These are phyloP conservation scores for Unio pictorum DNA, from an alignment of 2,888 invertebrate species.

Conservation along the genomic window DNA sequence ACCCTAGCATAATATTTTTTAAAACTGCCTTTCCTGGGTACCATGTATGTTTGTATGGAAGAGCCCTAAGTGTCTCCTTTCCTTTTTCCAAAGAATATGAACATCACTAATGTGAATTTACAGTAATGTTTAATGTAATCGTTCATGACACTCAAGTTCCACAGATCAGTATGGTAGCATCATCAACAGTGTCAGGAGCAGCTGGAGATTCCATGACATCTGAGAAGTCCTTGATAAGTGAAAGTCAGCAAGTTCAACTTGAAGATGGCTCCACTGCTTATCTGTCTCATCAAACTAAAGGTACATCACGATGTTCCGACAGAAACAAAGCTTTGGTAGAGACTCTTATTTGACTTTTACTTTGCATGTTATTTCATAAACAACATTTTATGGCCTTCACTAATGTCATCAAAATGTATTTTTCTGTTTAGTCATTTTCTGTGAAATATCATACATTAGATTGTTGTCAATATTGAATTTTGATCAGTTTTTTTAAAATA, in stretches of 20 bases:
- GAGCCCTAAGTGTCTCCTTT: too few relatives aligned
- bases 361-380: neutral
- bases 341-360: neutral
- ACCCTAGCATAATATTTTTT: too few relatives aligned
- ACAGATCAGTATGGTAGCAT: conserved; percentile 17
- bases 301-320: conserved; percentile 8
- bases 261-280: conserved; percentile 68
- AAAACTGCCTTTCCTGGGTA: too few relatives aligned
- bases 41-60: too few relatives aligned
- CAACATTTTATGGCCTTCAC: neutral
- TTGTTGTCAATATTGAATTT: too few relatives aligned
- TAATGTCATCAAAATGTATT: neutral
- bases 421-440: neutral
- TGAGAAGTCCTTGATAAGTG: conserved; percentile 11
- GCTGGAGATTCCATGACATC: conserved; percentile 4
- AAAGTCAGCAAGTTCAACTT: conserved; percentile 61
- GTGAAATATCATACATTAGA: too few relatives aligned
- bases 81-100: neutral
- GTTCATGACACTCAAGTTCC: neutral
- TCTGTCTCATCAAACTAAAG: conserved; percentile 52
- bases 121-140: neutral
- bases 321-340: neutral
- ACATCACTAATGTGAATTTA: neutral
- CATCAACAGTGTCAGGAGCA: conserved; percentile 1
- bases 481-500: too few relatives aligned